These are phyloP conservation scores for Drosophila vallismaia DNA, from an alignment of 2,888 invertebrate genomes.

Conservation along the genomic window DNA sequence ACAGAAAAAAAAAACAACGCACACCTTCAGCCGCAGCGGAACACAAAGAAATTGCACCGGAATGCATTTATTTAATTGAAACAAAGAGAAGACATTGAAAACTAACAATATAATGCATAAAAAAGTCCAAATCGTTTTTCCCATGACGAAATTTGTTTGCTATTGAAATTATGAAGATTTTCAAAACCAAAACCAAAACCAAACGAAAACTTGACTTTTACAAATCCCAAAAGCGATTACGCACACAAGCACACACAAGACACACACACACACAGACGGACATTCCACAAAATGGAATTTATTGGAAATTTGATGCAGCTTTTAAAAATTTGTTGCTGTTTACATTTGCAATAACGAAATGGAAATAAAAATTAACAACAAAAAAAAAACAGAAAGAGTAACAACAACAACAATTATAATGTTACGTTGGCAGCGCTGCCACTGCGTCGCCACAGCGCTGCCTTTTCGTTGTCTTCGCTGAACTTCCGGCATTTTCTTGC, in stretches of 20 bases:
- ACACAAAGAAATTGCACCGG: neutral
- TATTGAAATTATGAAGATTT: conserved; percentile 30
- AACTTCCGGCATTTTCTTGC: conserved; percentile 72
- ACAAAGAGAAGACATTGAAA: neutral
- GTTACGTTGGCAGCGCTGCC: conserved; percentile 7
- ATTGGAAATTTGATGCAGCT: conserved; percentile 2
- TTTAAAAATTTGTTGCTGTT: conserved; percentile 12
- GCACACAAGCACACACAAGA: neutral
- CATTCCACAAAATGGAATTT: conserved; percentile 18
- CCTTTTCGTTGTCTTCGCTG: conserved; percentile 53
- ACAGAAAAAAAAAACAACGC: neutral
- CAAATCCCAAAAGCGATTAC: conserved; percentile 32
- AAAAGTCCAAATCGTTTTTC: conserved; percentile 7
- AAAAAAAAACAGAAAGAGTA: conserved; percentile 9
- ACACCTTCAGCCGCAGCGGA: neutral
- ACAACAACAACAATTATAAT: conserved; percentile 11
- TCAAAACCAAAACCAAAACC: neutral
- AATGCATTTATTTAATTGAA: neutral
- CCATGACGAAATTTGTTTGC: conserved; percentile 35
- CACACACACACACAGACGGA: neutral
- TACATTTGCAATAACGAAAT: conserved; percentile 31
- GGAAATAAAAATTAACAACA: conserved; percentile 45
- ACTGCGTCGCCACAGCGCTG: neutral
- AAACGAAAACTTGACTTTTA: conserved; percentile 19
- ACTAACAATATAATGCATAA: neutral